Evolutionary conservation across 2,113 vertebrate species (phyloP).

Genomic region (Entomyzon cyanotis): DNA sequence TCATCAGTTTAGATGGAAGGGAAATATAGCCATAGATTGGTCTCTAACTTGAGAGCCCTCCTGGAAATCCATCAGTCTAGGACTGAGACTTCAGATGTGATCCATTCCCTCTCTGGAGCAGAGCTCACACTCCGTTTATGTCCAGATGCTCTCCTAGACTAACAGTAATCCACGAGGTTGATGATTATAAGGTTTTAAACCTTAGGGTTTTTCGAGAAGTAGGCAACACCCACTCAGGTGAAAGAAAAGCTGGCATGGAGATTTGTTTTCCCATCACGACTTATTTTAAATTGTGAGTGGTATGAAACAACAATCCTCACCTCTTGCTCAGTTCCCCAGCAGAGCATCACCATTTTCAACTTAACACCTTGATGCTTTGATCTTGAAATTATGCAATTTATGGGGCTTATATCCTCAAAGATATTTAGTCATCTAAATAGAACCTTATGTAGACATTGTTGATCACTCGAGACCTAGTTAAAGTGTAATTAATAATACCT

Average conservation of each 20-base stretch:
- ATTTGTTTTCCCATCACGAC: not conserved
- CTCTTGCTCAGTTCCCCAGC: not conserved
- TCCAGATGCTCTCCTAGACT: not conserved
- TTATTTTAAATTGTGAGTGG: not conserved
- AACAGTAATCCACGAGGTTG: not conserved
- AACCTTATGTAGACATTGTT: not conserved
- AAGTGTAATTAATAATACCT: not conserved
- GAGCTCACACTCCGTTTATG: not conserved
- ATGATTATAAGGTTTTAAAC: not conserved
- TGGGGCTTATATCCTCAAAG: not conserved
- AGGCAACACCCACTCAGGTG: not conserved
- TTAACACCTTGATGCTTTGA: not conserved
- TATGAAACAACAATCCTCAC: not conserved
- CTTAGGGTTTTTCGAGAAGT: not conserved
- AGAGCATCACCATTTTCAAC: not conserved
- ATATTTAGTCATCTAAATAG: not conserved
- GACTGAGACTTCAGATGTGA: not conserved
- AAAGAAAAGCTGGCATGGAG: not conserved
- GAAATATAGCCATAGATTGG: not conserved
- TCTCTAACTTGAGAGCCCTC: not conserved
- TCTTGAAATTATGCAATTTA: not conserved
- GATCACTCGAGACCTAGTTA: not conserved
- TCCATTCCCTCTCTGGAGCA: not conserved
- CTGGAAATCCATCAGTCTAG: not conserved
- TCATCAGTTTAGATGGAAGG: not conserved